Evolutionary conservation across 2,113 vertebrate genomes (phyloP), one percentile per base, ranked within the genome.

Genomic region (Microcebus griseorufus): DNA sequence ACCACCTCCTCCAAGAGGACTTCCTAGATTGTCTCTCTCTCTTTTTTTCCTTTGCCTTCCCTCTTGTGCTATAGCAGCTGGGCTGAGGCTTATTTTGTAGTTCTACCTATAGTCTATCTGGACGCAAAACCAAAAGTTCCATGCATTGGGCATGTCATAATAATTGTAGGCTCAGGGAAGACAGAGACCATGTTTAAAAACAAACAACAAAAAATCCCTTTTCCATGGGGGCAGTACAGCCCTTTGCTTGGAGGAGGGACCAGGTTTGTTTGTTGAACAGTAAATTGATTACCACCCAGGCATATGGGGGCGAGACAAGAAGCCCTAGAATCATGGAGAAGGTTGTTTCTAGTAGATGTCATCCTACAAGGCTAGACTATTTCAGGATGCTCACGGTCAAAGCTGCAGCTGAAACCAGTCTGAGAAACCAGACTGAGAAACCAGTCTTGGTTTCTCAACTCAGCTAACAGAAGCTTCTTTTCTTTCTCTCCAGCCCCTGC

Each of bases 301-400:
- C 58, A 45, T 22, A 48, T 48, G 45, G 45, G n/a, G 27, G 65
- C 62, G 17, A 39, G 22, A n/a, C 0, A 20, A 88, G 62, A 76
- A 67, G n/a, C 4, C n/a, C 45, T 0, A 2, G 23, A 2, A 2
- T 3, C 7, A 48, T 0, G 9, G 10, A 45, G 78, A 81, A 5
- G 0, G 0, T 18, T 10, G 53, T 22, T 9, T 23, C 4, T 32
- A 8, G n/a, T 9, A 45, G 45, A 5, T 5, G 5, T 5, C 72
- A 22, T 13, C 8, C 48, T 25, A 17, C 4, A 10, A 25, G 39
- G 51, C 9, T 1, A 17, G 55, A 23, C 34, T n/a, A 48, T 92
- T 53, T 5, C 12, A 20, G 82, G 53, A n/a, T 23, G 45, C 37
- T 51, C 0, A 9, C 25, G 34, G 27, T 34, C 80, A 23, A 22